phyloP scores from a whole-genome alignment of 2,797 vertebrate genomes.

The Oryzias sinensis region DNA sequence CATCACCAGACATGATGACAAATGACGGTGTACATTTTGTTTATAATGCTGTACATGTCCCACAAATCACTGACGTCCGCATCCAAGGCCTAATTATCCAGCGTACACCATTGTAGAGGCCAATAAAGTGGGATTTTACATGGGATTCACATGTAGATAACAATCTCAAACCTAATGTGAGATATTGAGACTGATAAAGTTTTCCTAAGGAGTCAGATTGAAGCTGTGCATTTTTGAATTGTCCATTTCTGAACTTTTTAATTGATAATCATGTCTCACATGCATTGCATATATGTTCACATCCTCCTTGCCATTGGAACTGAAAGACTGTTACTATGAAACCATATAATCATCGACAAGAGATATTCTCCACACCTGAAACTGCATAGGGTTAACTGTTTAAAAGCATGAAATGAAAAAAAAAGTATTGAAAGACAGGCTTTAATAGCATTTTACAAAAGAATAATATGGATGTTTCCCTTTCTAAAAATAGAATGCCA shows the following conservation, averaged over 20 bases:
- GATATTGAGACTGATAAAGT: background rate
- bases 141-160: background rate
- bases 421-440: background rate
- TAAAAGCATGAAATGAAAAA: background rate
- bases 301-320: slow-evolving; percentile 12
- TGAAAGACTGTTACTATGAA: slow-evolving; percentile 46
- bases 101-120: background rate
- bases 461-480: background rate
- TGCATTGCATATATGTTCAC: background rate
- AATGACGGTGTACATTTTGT: background rate
- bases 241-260: slow-evolving; percentile 1
- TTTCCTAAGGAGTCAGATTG: background rate
- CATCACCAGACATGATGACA: slow-evolving; percentile 15
- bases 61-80: background rate
- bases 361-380: background rate
- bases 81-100: slow-evolving; percentile 1
- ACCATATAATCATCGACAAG: slow-evolving; percentile 11
- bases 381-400: too few relatives aligned
- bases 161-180: background rate
- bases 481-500: too few relatives aligned
- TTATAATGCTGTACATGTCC: background rate
- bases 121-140: background rate
- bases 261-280: background rate
- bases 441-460: background rate
- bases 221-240: slow-evolving; percentile 2